Conservation (phyloP, 2,888 invertebrate genomes). For the Apomyelois bistriatella region DNA sequence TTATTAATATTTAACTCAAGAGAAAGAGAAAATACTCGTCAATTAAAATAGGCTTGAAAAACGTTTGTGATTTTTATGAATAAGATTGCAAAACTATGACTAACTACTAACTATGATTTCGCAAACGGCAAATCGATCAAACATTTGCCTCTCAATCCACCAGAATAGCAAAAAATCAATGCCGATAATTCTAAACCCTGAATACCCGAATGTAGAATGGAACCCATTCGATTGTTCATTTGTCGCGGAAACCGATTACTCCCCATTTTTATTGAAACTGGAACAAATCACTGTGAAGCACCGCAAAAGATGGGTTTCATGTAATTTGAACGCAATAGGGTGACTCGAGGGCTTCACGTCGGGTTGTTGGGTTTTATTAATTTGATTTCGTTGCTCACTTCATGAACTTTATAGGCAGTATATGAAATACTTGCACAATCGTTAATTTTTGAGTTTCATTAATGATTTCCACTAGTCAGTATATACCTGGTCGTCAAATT, state of each 20-base stretch:
- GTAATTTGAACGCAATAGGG: conserved; percentile 10
- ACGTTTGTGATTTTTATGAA: too few species aligned
- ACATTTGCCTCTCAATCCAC: not conserved
- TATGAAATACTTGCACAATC: too few species aligned
- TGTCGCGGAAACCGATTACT: conserved; percentile 8
- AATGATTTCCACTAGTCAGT: too few species aligned
- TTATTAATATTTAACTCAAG: too few species aligned
- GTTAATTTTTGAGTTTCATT: too few species aligned
- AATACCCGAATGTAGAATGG: conserved; percentile 7
- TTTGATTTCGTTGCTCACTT: not conserved
- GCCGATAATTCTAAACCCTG: not conserved
- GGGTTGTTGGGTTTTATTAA: conserved; percentile 8
- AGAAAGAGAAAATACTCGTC: too few species aligned
- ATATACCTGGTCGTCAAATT: too few species aligned
- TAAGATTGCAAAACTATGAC: too few species aligned
- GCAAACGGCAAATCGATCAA: not conserved
- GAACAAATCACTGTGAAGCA: conserved; percentile 10
- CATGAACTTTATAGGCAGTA: not conserved
- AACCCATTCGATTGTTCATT: conserved; percentile 11
- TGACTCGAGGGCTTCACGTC: conserved; percentile 4
- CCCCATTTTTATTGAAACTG: conserved; percentile 8
- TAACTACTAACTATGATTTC: too few species aligned
- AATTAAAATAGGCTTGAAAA: too few species aligned
- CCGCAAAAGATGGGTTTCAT: conserved; percentile 10
- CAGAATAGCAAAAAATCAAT: not conserved